Evolutionary conservation across 2,113 vertebrate genomes (phyloP).

Genomic region (Elephas maximus): DNA sequence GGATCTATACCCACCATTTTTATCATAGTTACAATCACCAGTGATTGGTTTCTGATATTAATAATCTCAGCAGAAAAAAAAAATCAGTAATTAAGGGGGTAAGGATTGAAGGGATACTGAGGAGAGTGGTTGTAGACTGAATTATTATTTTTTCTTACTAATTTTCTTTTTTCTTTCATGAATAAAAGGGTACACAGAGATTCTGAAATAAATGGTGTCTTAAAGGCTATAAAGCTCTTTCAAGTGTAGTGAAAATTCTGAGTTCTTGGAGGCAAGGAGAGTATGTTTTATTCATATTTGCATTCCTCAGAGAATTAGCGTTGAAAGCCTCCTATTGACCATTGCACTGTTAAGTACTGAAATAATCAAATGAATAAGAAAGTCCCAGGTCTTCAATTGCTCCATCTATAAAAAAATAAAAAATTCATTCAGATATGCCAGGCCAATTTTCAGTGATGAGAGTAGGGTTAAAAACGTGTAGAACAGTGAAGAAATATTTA

Average conservation of each 20-base stretch:
- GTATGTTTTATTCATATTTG: background rate
- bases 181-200: background rate
- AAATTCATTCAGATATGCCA: background rate
- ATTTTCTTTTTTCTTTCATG: background rate
- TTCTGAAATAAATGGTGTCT: background rate
- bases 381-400: background rate
- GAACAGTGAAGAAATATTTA: background rate
- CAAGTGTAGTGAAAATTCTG: background rate
- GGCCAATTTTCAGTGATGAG: background rate
- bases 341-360: background rate
- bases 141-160: background rate
- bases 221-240: background rate
- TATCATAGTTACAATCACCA: background rate
- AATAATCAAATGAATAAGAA: background rate
- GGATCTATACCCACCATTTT: background rate
- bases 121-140: background rate
- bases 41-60: constrained; percentile 21
- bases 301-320: background rate
- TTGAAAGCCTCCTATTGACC: background rate
- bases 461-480: background rate
- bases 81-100: background rate
- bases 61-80: background rate
- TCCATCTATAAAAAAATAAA: background rate
- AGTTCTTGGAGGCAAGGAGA: background rate
- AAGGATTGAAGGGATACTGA: background rate